These are phyloP conservation scores for Ptychoptera albimana DNA, from an alignment of 2,888 invertebrate species.

Conservation along the genomic window DNA sequence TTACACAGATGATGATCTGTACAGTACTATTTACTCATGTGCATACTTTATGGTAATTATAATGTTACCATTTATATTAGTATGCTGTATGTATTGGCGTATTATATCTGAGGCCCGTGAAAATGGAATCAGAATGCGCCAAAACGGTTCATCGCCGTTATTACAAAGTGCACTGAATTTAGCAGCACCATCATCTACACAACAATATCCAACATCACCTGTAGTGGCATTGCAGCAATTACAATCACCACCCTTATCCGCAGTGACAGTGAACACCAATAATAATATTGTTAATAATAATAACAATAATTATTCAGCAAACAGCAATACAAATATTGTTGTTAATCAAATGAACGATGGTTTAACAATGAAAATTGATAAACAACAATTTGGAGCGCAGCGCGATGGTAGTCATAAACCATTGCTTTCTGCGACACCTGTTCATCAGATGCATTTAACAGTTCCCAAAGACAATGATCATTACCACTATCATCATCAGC, in stretches of 20 bases:
- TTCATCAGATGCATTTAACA: not conserved
- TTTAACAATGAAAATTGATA: conserved; percentile 27
- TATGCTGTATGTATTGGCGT: conserved; percentile 32
- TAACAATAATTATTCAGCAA: conserved; percentile 1
- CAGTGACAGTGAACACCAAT: not conserved
- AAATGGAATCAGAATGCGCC: conserved; percentile 29
- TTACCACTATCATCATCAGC: not conserved
- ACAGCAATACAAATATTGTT: conserved; percentile 3
- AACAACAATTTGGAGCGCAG: no score
- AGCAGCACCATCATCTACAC: conserved; percentile 11
- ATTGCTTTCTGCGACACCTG: conserved; percentile 15
- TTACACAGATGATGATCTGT: conserved; percentile 8
- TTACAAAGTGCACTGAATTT: conserved; percentile 29
- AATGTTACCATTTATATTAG: conserved; percentile 28
- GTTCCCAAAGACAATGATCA: conserved; percentile 2
- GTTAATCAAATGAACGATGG: conserved; percentile 21
- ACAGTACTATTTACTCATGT: conserved; percentile 23
- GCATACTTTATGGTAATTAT: conserved; percentile 29
- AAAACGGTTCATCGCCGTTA: conserved; percentile 30
- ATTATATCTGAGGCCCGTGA: conserved; percentile 30
- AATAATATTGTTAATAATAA: conserved; percentile 1
- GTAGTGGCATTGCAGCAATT: conserved; percentile 1
- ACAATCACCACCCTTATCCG: conserved; percentile 1
- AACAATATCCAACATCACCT: not conserved
- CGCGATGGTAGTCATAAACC: conserved; percentile 12